Base-by-base conservation (phyloP, 2,797 vertebrate species). In the Valencia hispanica region DNA sequence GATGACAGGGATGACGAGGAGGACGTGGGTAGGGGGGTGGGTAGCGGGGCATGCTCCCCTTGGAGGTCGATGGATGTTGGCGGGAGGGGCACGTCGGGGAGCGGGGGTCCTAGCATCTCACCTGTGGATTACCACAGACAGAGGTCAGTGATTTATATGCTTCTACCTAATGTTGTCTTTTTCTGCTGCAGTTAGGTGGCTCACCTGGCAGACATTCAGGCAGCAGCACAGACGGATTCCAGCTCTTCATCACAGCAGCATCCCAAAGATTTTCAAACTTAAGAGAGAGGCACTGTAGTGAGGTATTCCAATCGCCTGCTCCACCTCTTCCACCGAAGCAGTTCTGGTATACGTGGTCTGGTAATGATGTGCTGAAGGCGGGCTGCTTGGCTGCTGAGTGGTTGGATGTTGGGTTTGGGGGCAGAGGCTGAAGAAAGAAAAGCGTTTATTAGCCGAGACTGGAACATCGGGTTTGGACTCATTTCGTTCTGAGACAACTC, bases 211-310 rank as follows among this genome's bases (percentile, higher is more conserved):
- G 92, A 43, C 97, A 96, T 83, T 99, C 98, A 45, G 97, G 98
- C 87, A 99, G 92, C 95, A 98, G 96, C 50, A 97, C 94, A 85
- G 97, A 96, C 50, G 97, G 95, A 93, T 96, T 98, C 97, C 97
- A 99, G 95, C 96, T 97, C 93, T 99, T 99, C 97, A 99, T 98
- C 94, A 99, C 95, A 86, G 98, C 97, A 76, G 98, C 97, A 79
- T 96, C 98, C 97, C 98, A 99, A 80, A 99, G 96, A 93, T 98
- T 99, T 94, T 99, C 96, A 85, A 99, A 97, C 93, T 99, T 99
- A 36, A 96, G 95, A 0, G 96, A 96, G 79, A 96, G 95, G 88
- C 96, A 96, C 83, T 95, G 94, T 74, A 96, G 92, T 53, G 98
- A 98, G 89, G 96, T 97, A 93, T 96, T 98, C 98, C 98, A 99